phyloP scores from a whole-genome alignment of 2,113 vertebrate species.

The Amphiprion percula region DNA sequence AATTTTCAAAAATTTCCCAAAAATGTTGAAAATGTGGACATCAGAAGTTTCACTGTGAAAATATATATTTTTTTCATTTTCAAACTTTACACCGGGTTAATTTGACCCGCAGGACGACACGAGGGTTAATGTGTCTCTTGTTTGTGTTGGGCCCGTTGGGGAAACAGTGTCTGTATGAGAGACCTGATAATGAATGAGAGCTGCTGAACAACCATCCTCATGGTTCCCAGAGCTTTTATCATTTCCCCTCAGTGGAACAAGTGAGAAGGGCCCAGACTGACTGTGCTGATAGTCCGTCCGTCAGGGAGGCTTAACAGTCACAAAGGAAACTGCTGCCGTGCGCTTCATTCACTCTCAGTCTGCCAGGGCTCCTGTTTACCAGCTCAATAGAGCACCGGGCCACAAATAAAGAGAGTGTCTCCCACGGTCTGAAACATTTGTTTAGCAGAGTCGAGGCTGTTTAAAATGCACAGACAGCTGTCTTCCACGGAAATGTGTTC shows the following conservation, averaged over 20 bases:
- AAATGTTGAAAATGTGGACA: too few species aligned
- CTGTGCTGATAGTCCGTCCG: slow-evolving; percentile 46
- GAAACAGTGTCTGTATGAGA: slow-evolving; percentile 3
- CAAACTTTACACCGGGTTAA: too few species aligned
- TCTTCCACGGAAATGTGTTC: not conserved
- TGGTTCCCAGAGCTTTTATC: slow-evolving; percentile 63
- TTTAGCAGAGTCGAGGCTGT: slow-evolving; percentile 30
- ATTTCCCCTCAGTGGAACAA: slow-evolving; percentile 52
- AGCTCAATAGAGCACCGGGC: slow-evolving; percentile 48
- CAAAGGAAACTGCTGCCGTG: slow-evolving; percentile 76
- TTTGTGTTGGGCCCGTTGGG: not conserved
- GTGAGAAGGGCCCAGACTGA: slow-evolving; percentile 47
- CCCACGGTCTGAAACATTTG: slow-evolving; percentile 38
- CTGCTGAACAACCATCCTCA: slow-evolving; percentile 34
- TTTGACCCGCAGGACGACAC: too few species aligned
- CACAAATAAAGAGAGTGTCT: slow-evolving; percentile 44
- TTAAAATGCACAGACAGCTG: slow-evolving; percentile 48
- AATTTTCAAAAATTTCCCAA: too few species aligned
- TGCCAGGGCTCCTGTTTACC: slow-evolving; percentile 51
- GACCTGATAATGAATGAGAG: slow-evolving; percentile 30
- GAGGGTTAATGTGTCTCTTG: not conserved
- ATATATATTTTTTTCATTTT: too few species aligned
- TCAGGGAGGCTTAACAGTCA: slow-evolving; percentile 66
- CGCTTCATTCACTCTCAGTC: slow-evolving; percentile 55
- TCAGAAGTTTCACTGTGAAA: too few species aligned